Base-by-base conservation (phyloP, 2,888 invertebrate genomes). In the Eupeodes luniger region DNA sequence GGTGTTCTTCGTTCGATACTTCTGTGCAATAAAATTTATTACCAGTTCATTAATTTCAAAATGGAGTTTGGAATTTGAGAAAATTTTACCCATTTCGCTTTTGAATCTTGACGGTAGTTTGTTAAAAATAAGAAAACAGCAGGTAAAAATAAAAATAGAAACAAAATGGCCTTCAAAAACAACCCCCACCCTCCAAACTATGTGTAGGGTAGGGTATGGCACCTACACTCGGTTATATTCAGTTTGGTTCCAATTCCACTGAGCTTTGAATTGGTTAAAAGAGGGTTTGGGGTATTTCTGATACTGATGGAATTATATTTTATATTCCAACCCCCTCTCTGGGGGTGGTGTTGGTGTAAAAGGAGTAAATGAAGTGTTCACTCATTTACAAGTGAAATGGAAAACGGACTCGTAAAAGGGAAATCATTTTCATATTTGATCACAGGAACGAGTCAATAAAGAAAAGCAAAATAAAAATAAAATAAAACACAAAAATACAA, bases 1-100 rank as follows among this genome's bases (percentile, higher is more conserved):
- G 19, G 19, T 40, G 10, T 49, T 9, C 14, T 40, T 27, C 57
- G 36, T 69, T 27, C 36, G 55, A 55, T 70, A 70, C 55, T 44
- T 72, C 44, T 57, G 19, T 47, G 57, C 70, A 76, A 76, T 84
- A 84, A 85, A 85, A 85, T 85, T 85, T 85, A 85, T 85, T 81
- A 80, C 81, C 85, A 80, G 85, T 85, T 85, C 85, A 85, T 85
- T 85, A 85, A 85, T 81, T 85, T 85, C 85, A 85, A 85, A 81
- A 81, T 81, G 81, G 76, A 81, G 64, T 75, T 40, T 66, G 81
- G 66, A 80, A 76, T 85, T 84, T 80, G 57, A 19, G 64, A 59
- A 70, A 55, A 64, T 72, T 72, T 44, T 47, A 72, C 47, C 72
- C 72, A 72, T 62, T 70, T 62, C 64, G 34, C 70, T 62, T 44